phyloP scores from a whole-genome alignment of 2,113 vertebrate species.

The Picathartes gymnocephalus region DNA sequence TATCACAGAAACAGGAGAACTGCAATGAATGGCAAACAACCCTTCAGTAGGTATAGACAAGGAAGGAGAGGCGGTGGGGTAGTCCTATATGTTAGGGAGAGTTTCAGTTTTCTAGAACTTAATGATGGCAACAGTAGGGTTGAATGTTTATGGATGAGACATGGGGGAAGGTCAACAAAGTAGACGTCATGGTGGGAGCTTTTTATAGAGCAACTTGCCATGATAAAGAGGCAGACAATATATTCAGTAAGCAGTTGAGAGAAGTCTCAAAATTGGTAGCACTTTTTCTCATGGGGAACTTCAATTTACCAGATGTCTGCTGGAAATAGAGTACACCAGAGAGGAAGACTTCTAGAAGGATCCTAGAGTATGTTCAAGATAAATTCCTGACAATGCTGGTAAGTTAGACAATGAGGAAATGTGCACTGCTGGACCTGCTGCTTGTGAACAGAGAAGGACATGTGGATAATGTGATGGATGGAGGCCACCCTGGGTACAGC shows the following conservation, averaged over 20 bases:
- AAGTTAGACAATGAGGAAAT: not conserved
- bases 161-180: not conserved
- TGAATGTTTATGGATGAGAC: not conserved
- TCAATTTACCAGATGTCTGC: not conserved
- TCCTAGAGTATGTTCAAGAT: not conserved
- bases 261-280: not conserved
- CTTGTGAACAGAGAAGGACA: not conserved
- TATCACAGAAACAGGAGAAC: not conserved
- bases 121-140: not conserved
- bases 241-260: not conserved
- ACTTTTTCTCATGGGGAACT: not conserved
- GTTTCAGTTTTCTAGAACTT: not conserved
- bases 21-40: not conserved
- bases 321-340: not conserved
- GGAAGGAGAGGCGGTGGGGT: not conserved
- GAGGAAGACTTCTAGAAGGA: not conserved
- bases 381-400: not conserved
- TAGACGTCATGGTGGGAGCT: not conserved
- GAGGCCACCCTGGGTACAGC: not conserved
- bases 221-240: not conserved
- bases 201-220: not conserved
- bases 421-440: not conserved
- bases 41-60: not conserved
- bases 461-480: not conserved
- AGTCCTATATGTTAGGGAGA: not conserved